phyloP scores from a whole-genome alignment of 2,113 vertebrate species.

The Neogale vison region DNA sequence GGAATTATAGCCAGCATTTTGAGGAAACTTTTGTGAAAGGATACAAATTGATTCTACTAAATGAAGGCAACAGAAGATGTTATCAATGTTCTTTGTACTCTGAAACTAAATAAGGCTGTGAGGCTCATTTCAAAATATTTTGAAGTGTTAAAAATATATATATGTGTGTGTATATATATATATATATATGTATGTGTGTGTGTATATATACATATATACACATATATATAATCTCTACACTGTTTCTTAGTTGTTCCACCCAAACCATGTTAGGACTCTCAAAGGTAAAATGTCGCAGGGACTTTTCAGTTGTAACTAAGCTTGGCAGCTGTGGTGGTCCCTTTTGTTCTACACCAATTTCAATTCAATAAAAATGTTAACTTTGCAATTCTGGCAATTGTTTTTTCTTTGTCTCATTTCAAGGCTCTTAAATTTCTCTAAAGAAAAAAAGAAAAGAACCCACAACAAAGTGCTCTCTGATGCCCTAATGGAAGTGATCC shows the following conservation, averaged over 20 bases:
- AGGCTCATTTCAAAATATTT: constrained; percentile 42
- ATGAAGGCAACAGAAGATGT: background rate
- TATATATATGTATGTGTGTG: background rate
- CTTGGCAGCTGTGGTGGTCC: constrained; percentile 65
- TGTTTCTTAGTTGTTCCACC: constrained; percentile 32
- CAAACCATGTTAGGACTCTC: background rate
- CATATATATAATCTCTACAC: background rate
- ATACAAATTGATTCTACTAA: background rate
- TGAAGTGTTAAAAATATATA: constrained; percentile 21
- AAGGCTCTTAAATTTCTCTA: constrained; percentile 5
- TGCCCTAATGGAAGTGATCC: background rate
- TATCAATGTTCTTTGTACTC: constrained; percentile 46
- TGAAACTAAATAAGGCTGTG: constrained; percentile 14
- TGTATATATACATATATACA: background rate
- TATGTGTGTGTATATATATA: background rate
- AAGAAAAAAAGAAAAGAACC: background rate
- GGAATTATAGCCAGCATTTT: background rate
- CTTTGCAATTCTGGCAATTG: constrained; percentile 65
- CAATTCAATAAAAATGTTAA: constrained; percentile 86
- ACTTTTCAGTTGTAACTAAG: constrained; percentile 30
- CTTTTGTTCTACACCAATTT: constrained; percentile 77
- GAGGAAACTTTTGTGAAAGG: background rate
- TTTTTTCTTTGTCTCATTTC: constrained; percentile 48
- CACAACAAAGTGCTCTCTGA: background rate
- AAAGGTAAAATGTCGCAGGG: background rate